phyloP scores from a whole-genome alignment of 2,888 invertebrate genomes.

The Petrophora chlorosata region DNA sequence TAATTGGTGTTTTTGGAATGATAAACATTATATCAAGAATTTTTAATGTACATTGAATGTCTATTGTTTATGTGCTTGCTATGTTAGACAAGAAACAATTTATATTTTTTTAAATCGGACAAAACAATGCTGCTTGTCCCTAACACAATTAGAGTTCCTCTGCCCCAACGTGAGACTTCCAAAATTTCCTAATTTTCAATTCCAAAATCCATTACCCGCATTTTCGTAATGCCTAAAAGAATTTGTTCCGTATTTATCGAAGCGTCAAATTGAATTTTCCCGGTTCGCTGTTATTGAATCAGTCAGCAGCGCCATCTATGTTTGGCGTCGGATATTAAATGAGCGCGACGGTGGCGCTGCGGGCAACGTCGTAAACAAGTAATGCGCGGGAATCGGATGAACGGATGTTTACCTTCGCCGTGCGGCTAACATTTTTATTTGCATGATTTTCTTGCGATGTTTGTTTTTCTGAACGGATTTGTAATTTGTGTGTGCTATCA shows the following conservation, averaged over 20 bases:
- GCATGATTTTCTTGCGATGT: too few species aligned
- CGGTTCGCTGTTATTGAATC: conserved; percentile 52
- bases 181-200: conserved; percentile 23
- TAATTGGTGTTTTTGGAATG: too few species aligned
- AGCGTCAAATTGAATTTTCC: conserved; percentile 52
- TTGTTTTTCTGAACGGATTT: too few species aligned
- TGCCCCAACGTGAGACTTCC: neutral
- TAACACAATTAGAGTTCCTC: neutral
- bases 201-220: conserved; percentile 30
- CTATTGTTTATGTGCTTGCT: too few species aligned
- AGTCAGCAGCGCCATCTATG: conserved; percentile 58
- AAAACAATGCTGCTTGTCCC: too few species aligned
- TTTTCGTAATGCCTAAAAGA: conserved; percentile 30
- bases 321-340: conserved; percentile 52
- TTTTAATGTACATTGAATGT: too few species aligned
- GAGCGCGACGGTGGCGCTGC: conserved; percentile 32
- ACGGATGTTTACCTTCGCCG: neutral
- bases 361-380: conserved; percentile 28
- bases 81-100: too few species aligned
- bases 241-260: conserved; percentile 44
- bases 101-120: too few species aligned
- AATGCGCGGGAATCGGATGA: conserved; percentile 31
- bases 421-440: neutral
- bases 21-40: too few species aligned
- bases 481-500: too few species aligned